phyloP scores from a whole-genome alignment of 2,797 vertebrate genomes.

The Coracias cyanogaster region DNA sequence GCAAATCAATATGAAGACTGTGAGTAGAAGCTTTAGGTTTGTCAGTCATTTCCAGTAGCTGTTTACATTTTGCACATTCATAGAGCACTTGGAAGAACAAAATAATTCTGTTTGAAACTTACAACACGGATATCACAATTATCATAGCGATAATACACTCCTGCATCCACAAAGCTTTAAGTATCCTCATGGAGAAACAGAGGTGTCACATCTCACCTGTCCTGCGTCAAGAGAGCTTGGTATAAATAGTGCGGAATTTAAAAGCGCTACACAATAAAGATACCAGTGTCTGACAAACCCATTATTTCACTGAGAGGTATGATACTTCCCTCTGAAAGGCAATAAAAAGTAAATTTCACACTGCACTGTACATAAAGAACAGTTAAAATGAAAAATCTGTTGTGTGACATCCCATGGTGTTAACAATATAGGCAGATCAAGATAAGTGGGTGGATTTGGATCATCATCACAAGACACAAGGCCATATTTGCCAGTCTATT shows the following conservation, averaged over 20 bases:
- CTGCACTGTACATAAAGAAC: constrained; percentile 65
- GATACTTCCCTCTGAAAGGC: constrained; percentile 54
- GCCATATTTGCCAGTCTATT: constrained; percentile 66
- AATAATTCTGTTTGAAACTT: background rate
- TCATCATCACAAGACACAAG: constrained; percentile 69
- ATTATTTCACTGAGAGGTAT: constrained; percentile 74
- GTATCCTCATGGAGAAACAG: background rate
- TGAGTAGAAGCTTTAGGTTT: background rate
- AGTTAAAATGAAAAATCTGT: constrained; percentile 69
- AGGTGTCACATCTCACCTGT: constrained; percentile 64
- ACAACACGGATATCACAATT: background rate
- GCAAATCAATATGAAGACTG: background rate
- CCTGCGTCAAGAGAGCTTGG: constrained; percentile 31
- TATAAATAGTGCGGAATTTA: constrained; percentile 74
- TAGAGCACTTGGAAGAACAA: background rate
- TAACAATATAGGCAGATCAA: constrained; percentile 70
- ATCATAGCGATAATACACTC: background rate
- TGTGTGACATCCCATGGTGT: constrained; percentile 63
- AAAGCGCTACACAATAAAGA: constrained; percentile 73
- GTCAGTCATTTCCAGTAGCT: background rate
- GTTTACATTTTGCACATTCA: background rate
- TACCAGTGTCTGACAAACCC: constrained; percentile 72
- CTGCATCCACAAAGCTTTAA: background rate
- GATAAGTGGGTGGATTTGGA: constrained; percentile 71
- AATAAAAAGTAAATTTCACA: constrained; percentile 71